Evolutionary conservation across 2,113 vertebrate species (phyloP), one percentile per base, ranked within the genome.

Genomic region (Poeciliopsis retropinna): DNA sequence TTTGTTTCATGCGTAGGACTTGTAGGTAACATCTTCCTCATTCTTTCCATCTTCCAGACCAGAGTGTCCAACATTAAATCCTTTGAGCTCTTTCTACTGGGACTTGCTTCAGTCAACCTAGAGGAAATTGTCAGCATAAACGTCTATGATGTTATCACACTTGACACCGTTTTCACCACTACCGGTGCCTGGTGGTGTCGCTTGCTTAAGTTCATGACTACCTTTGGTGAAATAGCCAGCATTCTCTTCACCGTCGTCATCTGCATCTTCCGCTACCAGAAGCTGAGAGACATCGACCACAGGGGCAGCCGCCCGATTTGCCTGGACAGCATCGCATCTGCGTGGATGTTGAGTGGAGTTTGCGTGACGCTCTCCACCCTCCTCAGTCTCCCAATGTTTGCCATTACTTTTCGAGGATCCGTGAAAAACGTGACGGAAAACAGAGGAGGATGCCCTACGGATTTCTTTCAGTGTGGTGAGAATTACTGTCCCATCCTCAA

Each of bases 161-260:
- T 84, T 1, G 1, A 62, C 27, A 13, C 27, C 3, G 29, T 54
- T 3, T 17, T 32, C 0, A 0, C 0, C 15, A 10, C 0, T 3
- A 1, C 60, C 0, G 25, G 30, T 4, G 5, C 25, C 0, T 89
- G 78, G 84, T 60, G 0, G 8, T 95, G 94, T 60, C 65, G 60
- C 5, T 31, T 54, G 0, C 63, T 95, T 4, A 91, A 92, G 80
- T 93, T 93, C 27, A 2, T 94, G 41, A 87, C 85, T 1, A 6
- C 86, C 3, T 82, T 85, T 2, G 95, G 93, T 0, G 87, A 94
- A 73, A 82, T 79, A 0, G 19, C 68, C 80, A 93, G 91, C 81
- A 93, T 95, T 74, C 41, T 93, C 64, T 93, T 95, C 86, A 94
- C 95, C 0, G 88, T 93, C 17, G 86, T 95, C 66, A 95, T 95